Evolutionary conservation across 2,888 invertebrate genomes (phyloP).

Genomic region (Ctena decussata): DNA sequence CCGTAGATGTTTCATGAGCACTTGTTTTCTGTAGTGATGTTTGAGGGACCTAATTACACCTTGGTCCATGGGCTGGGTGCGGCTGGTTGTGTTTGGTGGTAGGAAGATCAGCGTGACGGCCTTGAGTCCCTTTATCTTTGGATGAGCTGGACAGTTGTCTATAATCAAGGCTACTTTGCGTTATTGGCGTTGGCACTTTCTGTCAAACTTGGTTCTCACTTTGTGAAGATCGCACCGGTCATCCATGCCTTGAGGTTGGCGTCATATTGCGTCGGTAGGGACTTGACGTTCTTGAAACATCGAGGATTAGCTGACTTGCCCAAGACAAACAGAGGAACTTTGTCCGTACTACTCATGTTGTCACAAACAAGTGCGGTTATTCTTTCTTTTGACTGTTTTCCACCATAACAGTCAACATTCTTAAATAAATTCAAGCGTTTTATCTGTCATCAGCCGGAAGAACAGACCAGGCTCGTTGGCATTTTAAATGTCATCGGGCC

Average conservation of each 20-base stretch:
- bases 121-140: constrained; percentile 48
- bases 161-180: constrained; percentile 57
- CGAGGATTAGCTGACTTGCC: not conserved
- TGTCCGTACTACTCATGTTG: not conserved
- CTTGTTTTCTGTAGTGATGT: constrained; percentile 44
- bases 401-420: not conserved
- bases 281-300: constrained; percentile 6
- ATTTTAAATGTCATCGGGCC: not conserved
- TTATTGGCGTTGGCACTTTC: constrained; percentile 29
- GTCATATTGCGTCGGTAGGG: not conserved
- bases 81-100: constrained; percentile 70
- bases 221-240: constrained; percentile 58
- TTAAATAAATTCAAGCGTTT: constrained; percentile 12
- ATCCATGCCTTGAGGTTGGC: constrained; percentile 67
- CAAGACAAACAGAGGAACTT: not conserved
- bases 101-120: constrained; percentile 63
- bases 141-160: constrained; percentile 73
- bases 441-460: not conserved
- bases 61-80: constrained; percentile 73
- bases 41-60: constrained; percentile 69
- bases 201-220: constrained; percentile 65
- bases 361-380: not conserved
- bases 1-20: not conserved
- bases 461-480: not conserved
- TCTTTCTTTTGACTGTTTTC: not conserved